Evolutionary conservation across 2,888 invertebrate genomes (phyloP).

Genomic region (Eucera pruinosa): DNA sequence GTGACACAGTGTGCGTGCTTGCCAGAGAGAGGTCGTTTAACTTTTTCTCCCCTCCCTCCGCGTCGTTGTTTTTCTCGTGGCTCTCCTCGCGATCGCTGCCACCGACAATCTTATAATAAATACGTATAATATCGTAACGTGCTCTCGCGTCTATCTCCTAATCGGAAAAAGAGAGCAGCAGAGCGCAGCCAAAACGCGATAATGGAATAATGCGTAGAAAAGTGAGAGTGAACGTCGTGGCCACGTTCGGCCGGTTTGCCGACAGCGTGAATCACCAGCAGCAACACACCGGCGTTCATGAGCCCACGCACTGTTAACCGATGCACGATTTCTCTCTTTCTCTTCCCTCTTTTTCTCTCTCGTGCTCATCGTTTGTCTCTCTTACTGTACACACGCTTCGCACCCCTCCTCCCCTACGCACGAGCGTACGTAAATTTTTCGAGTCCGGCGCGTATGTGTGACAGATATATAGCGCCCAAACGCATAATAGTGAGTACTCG

Average conservation of each 20-base stretch:
- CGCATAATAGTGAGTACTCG: slow-evolving; percentile 51
- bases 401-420: slow-evolving; percentile 2
- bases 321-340: slow-evolving; percentile 56
- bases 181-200: slow-evolving; percentile 6
- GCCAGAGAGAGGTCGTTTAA: slow-evolving; percentile 55
- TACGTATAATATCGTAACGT: no score
- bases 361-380: slow-evolving; percentile 29
- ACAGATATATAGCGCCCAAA: slow-evolving; percentile 47
- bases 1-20: slow-evolving; percentile 41
- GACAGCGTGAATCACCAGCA: slow-evolving; percentile 76
- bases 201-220: slow-evolving; percentile 70
- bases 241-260: slow-evolving; percentile 72
- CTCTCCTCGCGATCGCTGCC: no score
- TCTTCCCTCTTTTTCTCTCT: slow-evolving; percentile 39
- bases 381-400: slow-evolving; percentile 23
- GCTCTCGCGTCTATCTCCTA: no score
- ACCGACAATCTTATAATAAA: no score
- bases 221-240: slow-evolving; percentile 76
- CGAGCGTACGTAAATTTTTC: slow-evolving; percentile 34
- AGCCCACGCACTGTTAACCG: slow-evolving; percentile 62
- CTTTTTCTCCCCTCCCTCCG: slow-evolving; percentile 29
- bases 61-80: slow-evolving; percentile 17
- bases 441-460: no score
- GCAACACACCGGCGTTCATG: slow-evolving; percentile 67
- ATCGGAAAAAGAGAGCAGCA: slow-evolving; percentile 4